A percentile compares a stretch with the other conserved stretches of the same genome.
phyloP scores from a whole-genome alignment of 2,113 vertebrate species.

The Columba livia region DNA sequence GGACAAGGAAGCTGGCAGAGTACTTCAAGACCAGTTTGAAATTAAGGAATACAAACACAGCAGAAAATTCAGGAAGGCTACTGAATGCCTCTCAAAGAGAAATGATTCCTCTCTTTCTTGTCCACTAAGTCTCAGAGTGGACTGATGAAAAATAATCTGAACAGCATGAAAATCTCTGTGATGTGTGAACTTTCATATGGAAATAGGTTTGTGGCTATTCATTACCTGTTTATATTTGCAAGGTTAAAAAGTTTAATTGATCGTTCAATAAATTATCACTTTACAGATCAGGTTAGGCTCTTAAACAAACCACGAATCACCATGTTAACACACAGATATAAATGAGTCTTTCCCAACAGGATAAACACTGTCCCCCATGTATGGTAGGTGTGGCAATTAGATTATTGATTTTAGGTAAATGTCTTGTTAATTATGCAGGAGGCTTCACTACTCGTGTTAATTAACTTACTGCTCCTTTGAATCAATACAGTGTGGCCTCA shows the following conservation, averaged over 20 bases:
- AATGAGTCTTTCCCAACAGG: slow-evolving; percentile 79
- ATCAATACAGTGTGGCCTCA: slow-evolving; percentile 78
- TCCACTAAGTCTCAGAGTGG: background rate
- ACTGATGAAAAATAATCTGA: slow-evolving; percentile 15
- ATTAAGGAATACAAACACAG: background rate
- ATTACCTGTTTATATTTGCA: slow-evolving; percentile 69
- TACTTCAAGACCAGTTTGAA: background rate
- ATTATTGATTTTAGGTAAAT: slow-evolving; percentile 88
- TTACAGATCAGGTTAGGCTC: slow-evolving; percentile 77
- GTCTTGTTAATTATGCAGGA: slow-evolving; percentile 86
- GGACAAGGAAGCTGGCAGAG: background rate
- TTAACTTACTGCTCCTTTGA: slow-evolving; percentile 81
- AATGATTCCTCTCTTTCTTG: background rate
- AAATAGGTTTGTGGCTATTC: slow-evolving; percentile 62
- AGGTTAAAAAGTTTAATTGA: slow-evolving; percentile 78
- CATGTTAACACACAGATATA: slow-evolving; percentile 79
- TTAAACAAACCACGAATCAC: slow-evolving; percentile 77
- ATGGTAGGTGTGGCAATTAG: slow-evolving; percentile 85
- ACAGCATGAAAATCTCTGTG: background rate
- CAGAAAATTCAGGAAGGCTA: background rate
- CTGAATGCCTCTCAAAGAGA: background rate
- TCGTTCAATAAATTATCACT: slow-evolving; percentile 84
- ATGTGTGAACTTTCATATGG: slow-evolving; percentile 57
- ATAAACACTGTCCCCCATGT: slow-evolving; percentile 72
- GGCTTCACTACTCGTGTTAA: slow-evolving; percentile 81